These are phyloP conservation scores for Halyomorpha halys DNA, from an alignment of 1,140 invertebrate species.

Conservation along the genomic window DNA sequence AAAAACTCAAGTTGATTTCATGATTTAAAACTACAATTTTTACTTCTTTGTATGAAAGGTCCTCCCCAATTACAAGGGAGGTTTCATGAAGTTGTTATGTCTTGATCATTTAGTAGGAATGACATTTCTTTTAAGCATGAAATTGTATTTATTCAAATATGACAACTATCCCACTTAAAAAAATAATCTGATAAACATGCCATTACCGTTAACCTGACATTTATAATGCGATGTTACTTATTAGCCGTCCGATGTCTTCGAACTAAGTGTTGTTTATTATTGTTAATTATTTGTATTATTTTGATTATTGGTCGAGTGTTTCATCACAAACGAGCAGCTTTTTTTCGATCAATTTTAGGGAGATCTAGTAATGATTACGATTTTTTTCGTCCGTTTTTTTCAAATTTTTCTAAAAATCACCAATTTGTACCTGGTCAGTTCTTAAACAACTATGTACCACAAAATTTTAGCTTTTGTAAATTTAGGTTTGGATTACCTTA, in stretches of 20 bases:
- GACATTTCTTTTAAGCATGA: too few relatives aligned
- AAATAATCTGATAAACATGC: too few relatives aligned
- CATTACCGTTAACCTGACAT: too few relatives aligned
- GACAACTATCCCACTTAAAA: too few relatives aligned
- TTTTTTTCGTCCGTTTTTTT: constrained; percentile 12
- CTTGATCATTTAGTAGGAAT: too few relatives aligned
- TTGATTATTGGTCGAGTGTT: constrained; percentile 22
- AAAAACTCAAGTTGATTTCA: too few relatives aligned
- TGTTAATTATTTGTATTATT: constrained; percentile 22
- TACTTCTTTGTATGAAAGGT: too few relatives aligned
- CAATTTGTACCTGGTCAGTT: constrained; percentile 30
- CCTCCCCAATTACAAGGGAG: too few relatives aligned
- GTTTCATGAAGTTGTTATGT: too few relatives aligned
- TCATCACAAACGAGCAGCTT: constrained; percentile 14
- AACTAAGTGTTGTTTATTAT: constrained; percentile 22
- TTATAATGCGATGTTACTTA: constrained; percentile 26
- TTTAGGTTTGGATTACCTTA: constrained; percentile 52
- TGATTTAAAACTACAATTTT: too few relatives aligned
- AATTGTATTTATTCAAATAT: too few relatives aligned
- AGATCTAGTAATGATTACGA: not conserved
- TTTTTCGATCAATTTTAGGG: constrained; percentile 14
- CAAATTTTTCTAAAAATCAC: constrained; percentile 17
- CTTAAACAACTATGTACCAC: constrained; percentile 34
- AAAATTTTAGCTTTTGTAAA: constrained; percentile 47
- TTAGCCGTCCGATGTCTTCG: constrained; percentile 24